Evolutionary conservation across 2,888 invertebrate genomes (phyloP), one percentile per base, ranked within the genome.

Genomic region (Cerastoderma edule): DNA sequence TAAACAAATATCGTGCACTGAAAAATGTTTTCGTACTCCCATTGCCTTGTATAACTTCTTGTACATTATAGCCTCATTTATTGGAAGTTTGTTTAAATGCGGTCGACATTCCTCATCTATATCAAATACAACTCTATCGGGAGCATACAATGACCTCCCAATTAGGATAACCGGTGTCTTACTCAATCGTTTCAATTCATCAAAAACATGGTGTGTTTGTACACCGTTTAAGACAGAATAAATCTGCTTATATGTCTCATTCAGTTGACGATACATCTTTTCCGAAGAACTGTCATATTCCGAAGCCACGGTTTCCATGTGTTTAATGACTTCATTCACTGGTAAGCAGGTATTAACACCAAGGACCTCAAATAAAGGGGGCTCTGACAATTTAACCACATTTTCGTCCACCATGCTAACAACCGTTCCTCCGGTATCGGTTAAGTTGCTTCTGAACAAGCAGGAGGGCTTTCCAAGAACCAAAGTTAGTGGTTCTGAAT

Each of bases 11-110:
- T 53, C 30, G 27, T 48, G 33, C 24, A 68, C 30, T n/a, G 57
- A 32, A 69, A 78, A 74, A 66, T 48, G n/a, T n/a, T 77, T 63
- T 44, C 72, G 65, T 6, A 80, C 46, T 16, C 78, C 78, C 16
- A 79, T 35, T 16, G 39, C 65, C 6, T 27, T 8, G 53, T 60
- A 70, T 13, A 80, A 10, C 27, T n/a, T 24, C 0, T 39, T 39
- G 32, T 28, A 22, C 32, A 24, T 48, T 10, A 24, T 4, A 19
- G 0, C 10, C 56, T 65, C 53, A 19, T 27, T 39, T 22, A 19
- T 30, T 22, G 78, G 78, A 19, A 80, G 54, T 44, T 35, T 48
- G 30, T 70, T 70, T 16, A 81, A 44, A n/a, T 60, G 28, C 19
- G 81, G 81, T 16, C 22, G 24, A 48, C 75, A 75, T 22, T 75